These are phyloP conservation scores for Characodon lateralis DNA, from an alignment of 2,797 vertebrate genomes.

Conservation along the genomic window DNA sequence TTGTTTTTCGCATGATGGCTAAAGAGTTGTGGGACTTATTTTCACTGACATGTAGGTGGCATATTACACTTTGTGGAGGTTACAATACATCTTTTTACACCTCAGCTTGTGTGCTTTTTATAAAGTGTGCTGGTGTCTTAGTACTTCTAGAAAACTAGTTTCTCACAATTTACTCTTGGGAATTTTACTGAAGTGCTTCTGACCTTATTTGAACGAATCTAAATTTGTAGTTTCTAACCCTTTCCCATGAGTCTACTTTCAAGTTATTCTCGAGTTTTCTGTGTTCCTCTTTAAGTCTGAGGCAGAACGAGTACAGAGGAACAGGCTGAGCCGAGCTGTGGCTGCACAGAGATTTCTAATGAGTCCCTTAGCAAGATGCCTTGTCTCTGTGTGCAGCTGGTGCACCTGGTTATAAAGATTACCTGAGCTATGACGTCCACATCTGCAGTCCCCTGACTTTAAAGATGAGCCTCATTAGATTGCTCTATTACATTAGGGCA, in stretches of 20 bases:
- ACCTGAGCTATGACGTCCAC: conserved; percentile 36
- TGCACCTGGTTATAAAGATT: conserved; percentile 33
- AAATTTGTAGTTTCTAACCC: background rate
- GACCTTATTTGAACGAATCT: background rate
- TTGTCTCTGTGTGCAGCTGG: conserved; percentile 43
- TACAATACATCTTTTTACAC: conserved; percentile 14
- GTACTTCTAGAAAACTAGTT: conserved; percentile 16
- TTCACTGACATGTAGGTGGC: background rate
- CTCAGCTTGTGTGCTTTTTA: conserved; percentile 26
- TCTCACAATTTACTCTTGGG: conserved; percentile 7
- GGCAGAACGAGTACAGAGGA: conserved; percentile 44
- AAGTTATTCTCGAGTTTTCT: background rate
- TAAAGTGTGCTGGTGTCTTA: conserved; percentile 13
- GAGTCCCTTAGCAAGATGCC: conserved; percentile 37
- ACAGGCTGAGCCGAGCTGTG: conserved; percentile 17
- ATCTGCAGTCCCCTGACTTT: conserved; percentile 39
- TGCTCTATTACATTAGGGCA: background rate
- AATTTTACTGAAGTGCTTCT: conserved; percentile 10
- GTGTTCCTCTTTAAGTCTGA: conserved; percentile 13
- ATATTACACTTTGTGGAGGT: conserved; percentile 2
- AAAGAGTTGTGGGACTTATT: background rate
- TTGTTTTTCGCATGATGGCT: conserved; percentile 27
- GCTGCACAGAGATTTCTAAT: conserved; percentile 31
- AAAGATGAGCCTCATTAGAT: conserved; percentile 10
- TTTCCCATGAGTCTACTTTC: background rate